Evolutionary conservation across 2,113 vertebrate species (phyloP).

Genomic region (Ophthalmolycus amberensis): DNA sequence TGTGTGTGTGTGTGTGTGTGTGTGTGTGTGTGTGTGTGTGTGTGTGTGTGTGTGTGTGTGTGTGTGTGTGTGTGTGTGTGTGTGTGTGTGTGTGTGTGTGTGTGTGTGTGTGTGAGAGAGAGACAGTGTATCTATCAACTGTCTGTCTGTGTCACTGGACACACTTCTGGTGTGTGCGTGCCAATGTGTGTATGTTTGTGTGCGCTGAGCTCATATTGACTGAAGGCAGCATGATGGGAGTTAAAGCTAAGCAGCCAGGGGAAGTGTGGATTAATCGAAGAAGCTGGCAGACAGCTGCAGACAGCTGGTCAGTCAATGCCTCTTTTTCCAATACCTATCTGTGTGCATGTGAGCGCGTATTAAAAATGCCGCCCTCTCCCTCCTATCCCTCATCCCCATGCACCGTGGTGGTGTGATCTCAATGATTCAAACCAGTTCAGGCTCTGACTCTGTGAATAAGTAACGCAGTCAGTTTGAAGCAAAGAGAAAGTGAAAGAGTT

Average conservation of each 20-base stretch:
- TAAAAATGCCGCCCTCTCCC: not conserved
- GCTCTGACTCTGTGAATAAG: slow-evolving; percentile 36
- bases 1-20: not conserved
- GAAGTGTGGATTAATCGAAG: slow-evolving; percentile 74
- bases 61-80: slow-evolving; percentile 41
- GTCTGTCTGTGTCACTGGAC: slow-evolving; percentile 28
- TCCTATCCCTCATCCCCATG: not conserved
- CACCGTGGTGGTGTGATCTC: not conserved
- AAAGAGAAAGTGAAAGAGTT: slow-evolving; percentile 13
- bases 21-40: not conserved
- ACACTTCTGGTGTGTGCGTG: slow-evolving; percentile 30
- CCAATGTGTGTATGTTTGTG: slow-evolving; percentile 11
- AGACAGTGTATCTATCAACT: not conserved
- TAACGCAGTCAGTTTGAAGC: slow-evolving; percentile 28
- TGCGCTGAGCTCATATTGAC: slow-evolving; percentile 58
- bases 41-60: slow-evolving; percentile 25
- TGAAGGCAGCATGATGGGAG: slow-evolving; percentile 58
- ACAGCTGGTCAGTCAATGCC: slow-evolving; percentile 43
- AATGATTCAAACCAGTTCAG: slow-evolving; percentile 13
- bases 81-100: slow-evolving; percentile 41
- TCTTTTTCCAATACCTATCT: slow-evolving; percentile 47
- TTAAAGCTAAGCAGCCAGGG: slow-evolving; percentile 57
- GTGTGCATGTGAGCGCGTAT: not conserved
- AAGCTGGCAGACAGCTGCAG: slow-evolving; percentile 55
- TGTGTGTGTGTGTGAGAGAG: not conserved